Base-by-base conservation (phyloP, 2,888 invertebrate genomes). In the Eupithecia exiguata region DNA sequence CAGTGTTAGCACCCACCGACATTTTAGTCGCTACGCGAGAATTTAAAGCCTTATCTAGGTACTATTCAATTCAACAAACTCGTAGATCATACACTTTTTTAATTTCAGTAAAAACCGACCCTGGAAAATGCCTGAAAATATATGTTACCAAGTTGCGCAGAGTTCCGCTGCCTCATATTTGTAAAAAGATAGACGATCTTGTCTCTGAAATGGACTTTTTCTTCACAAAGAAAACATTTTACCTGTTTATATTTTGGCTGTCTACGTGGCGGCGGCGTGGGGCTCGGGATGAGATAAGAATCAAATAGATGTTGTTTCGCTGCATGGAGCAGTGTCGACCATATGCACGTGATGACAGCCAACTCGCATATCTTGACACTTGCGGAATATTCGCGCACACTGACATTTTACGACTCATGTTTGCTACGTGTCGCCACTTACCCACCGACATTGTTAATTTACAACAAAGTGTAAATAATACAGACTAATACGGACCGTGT, bases 241-340 rank as follows among this genome's bases (percentile, higher is more conserved):
- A 92, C 91, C 90, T 91, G 89, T 90, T 91, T 90, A 91, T 90
- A 90, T 92, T 91, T 91, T 84, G 89, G 89, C 88, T 86, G 88
- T 86, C 84, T 82, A 84, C 83, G 84, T 38, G n/a, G 62, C 66
- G 84, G 81, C 84, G 82, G 84, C 84, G 77, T 82, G 81, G 84
- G 84, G 80, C 80, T 83, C 82, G 85, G 88, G 87, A 84, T 82
- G 85, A 92, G 94, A 94, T 94, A 94, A 91, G 92, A 92, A 94
- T 94, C 94, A 93, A 93, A 94, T 94, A 91, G 92, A 94, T 94
- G 94, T 94, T 92, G 93, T 93, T 94, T 91, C 93, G 88, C 89
- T 93, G 92, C 93, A 92, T 84, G 88, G 87, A 86, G 88, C 90
- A 88, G 85, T 86, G 89, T 88, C 88, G 88, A 85, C 86, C 89